Conservation (phyloP, 2,797 vertebrate species). For the Centropyge bicolor region DNA sequence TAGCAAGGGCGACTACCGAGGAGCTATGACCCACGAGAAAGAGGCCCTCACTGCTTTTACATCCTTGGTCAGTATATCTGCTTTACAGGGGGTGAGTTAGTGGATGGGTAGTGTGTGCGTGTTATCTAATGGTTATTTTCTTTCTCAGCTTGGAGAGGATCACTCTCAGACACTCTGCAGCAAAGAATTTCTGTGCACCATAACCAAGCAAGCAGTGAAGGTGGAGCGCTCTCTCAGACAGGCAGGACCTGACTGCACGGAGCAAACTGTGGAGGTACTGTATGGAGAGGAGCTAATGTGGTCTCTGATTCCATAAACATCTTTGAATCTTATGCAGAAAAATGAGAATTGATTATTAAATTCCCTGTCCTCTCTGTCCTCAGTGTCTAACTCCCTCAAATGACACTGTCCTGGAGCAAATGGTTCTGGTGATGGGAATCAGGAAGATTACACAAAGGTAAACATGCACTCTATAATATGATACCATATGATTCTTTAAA, state of each 20-base stretch:
- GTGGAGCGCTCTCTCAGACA: conserved; percentile 88
- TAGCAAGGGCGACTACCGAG: conserved; percentile 86
- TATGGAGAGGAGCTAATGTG: neutral
- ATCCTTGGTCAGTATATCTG: conserved; percentile 77
- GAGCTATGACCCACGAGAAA: conserved; percentile 88
- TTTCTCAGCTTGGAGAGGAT: conserved; percentile 84
- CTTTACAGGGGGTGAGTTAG: neutral
- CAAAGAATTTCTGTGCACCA: conserved; percentile 85
- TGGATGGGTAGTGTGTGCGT: neutral
- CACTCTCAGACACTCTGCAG: conserved; percentile 86
- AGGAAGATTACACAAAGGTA: conserved; percentile 83
- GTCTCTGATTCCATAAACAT: neutral
- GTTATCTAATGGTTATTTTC: conserved; percentile 5
- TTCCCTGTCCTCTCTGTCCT: conserved; percentile 9
- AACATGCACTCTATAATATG: conserved; percentile 11
- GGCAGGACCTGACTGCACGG: conserved; percentile 77
- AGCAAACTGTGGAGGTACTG: conserved; percentile 77
- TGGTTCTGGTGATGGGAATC: conserved; percentile 86
- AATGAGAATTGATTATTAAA: conserved; percentile 7
- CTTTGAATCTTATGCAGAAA: neutral
- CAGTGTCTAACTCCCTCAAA: conserved; percentile 83
- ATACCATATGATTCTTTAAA: neutral
- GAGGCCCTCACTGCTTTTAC: conserved; percentile 87
- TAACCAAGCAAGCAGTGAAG: conserved; percentile 89
- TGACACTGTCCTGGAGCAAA: conserved; percentile 85